Evolutionary conservation across 2,888 invertebrate species (phyloP), one percentile per base, ranked within the genome.

Genomic region (Drosophila phalerata): DNA sequence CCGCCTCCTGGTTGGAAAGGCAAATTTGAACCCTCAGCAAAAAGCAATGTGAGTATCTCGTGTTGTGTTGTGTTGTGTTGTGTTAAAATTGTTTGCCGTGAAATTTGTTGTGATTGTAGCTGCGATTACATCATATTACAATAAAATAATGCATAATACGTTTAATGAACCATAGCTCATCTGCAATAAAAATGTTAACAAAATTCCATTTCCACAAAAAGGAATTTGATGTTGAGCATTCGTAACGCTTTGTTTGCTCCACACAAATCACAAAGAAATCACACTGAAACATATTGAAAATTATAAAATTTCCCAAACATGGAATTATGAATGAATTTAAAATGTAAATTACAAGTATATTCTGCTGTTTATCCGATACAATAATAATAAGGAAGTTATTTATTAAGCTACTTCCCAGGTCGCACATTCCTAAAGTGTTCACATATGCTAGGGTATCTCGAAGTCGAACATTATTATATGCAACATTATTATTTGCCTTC

Each of bases 81-180:
- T 79, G 61, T 75, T 73, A 57, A 82, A 89, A 73, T 69, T 88
- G 85, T 61, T 79, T 79, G 67, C 47, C 88, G 83, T 85, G 88
- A 89, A 89, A 89, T 89, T 88, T 85, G 88, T 85, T 85, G 88
- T 85, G 88, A 85, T 88, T 85, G 89, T 76, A 61, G 73, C 53
- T 78, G 82, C 64, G 73, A 69, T 72, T 81, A 73, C 82, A 81
- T 73, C 56, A 62, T 61, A 68, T 87, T 72, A 69, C 64, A 73
- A 72, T 72, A 56, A 30, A 65, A 47, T 69, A 19, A 57, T 79
- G 10, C 25, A 64, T 42, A 60, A 67, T 67, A 45, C 56, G 66
- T 68, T 86, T 77, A 79, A 79, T 85, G 76, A 71, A 83, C 71
- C 85, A 66, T 69, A 62, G 43, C 76, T 73, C 71, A 57, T 75